Evolutionary conservation across 2,113 vertebrate species (phyloP).

Genomic region (Pica pica): DNA sequence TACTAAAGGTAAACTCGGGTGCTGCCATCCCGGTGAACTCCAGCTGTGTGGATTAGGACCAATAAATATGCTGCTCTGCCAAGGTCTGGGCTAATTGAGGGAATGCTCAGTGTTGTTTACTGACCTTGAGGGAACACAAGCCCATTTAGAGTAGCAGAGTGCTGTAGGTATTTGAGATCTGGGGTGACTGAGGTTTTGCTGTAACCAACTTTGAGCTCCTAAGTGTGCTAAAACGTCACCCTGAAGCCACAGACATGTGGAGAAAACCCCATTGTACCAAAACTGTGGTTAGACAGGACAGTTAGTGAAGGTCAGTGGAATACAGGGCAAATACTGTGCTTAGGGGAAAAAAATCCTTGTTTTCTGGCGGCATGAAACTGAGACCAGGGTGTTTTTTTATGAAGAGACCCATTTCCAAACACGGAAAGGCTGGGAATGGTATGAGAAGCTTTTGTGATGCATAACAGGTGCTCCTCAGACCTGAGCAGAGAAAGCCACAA

Average conservation of each 20-base stretch:
- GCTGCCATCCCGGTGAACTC: conserved; percentile 17
- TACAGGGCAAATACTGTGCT: conserved; percentile 31
- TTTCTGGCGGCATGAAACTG: background rate
- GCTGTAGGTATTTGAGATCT: background rate
- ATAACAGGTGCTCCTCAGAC: conserved; percentile 38
- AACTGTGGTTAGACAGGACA: background rate
- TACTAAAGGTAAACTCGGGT: background rate
- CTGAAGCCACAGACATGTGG: conserved; percentile 4
- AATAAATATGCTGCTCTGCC: background rate
- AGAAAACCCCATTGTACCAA: conserved; percentile 37
- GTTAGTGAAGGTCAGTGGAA: background rate
- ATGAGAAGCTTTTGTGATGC: background rate
- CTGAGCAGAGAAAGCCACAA: background rate
- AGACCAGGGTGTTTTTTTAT: background rate
- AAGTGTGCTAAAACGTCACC: background rate
- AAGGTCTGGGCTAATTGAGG: conserved; percentile 17
- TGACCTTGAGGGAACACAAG: conserved; percentile 15
- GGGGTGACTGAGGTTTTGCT: conserved; percentile 21
- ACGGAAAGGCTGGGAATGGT: background rate
- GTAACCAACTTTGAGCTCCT: background rate
- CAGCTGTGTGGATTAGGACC: background rate
- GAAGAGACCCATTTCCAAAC: background rate
- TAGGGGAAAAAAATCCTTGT: background rate
- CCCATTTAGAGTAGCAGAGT: background rate
- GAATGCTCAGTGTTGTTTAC: background rate